A percentile compares a stretch with the other conserved stretches of the same genome.
Conservation (phyloP, 2,797 vertebrate genomes). For the Centropyge bicolor region DNA sequence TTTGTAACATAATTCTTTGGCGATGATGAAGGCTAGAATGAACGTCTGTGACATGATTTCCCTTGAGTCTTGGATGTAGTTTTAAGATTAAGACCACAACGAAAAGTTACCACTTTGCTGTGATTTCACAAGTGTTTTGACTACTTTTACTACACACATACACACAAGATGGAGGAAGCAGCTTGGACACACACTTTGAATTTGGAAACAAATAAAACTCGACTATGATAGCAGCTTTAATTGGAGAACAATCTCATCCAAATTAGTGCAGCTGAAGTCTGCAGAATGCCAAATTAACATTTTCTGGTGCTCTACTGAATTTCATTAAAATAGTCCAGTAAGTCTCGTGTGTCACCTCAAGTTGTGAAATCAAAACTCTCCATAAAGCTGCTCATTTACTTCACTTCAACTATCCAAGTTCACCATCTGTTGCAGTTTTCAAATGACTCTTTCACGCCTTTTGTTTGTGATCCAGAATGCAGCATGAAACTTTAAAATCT, state of each 20-base stretch:
- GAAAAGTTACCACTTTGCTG: background rate
- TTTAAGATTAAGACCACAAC: background rate
- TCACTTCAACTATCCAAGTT: conserved; percentile 6
- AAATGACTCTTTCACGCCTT: background rate
- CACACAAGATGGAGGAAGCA: background rate
- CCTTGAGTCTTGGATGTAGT: background rate
- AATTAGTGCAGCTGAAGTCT: conserved; percentile 29
- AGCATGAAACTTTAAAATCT: background rate
- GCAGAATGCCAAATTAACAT: conserved; percentile 29
- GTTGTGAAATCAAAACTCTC: conserved; percentile 33
- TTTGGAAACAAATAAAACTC: conserved; percentile 28
- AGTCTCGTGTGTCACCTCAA: conserved; percentile 4
- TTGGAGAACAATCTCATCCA: conserved; percentile 27
- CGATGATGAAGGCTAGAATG: background rate
- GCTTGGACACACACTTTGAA: conserved; percentile 18
- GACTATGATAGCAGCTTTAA: conserved; percentile 18
- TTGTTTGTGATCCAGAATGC: conserved; percentile 2
- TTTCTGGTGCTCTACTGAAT: conserved; percentile 41
- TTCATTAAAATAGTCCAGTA: conserved; percentile 41
- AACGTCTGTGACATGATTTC: background rate
- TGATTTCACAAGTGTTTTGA: conserved; percentile 6
- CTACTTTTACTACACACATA: background rate
- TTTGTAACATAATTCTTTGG: background rate
- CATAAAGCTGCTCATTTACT: conserved; percentile 14
- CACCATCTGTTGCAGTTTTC: conserved; percentile 29